These are phyloP conservation scores for Notothenia coriiceps DNA, from an alignment of 2,113 vertebrate species.

Conservation along the genomic window DNA sequence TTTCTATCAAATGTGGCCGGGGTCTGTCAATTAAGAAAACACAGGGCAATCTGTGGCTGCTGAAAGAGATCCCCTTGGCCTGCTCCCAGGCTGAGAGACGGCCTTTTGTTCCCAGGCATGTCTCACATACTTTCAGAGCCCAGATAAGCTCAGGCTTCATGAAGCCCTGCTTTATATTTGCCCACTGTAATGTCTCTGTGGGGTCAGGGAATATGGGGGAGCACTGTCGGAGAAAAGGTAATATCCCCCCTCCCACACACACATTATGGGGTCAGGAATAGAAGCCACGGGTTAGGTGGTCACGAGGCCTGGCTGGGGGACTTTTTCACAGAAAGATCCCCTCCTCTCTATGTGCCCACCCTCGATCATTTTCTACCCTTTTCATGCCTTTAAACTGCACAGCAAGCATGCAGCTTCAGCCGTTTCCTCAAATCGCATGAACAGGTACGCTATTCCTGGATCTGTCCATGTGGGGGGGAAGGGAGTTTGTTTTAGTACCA, in stretches of 20 bases:
- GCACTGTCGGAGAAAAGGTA: slow-evolving; percentile 84
- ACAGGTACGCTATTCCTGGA: slow-evolving; percentile 72
- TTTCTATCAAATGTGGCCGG: slow-evolving; percentile 87
- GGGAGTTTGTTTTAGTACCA: slow-evolving; percentile 61
- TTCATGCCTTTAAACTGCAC: slow-evolving; percentile 64
- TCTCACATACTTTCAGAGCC: slow-evolving; percentile 93
- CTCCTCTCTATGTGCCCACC: slow-evolving; percentile 55
- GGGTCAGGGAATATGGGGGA: slow-evolving; percentile 83
- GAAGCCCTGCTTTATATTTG: slow-evolving; percentile 90
- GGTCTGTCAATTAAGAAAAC: slow-evolving; percentile 94
- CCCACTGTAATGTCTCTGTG: slow-evolving; percentile 85
- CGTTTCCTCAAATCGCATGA: slow-evolving; percentile 79
- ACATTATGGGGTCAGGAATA: slow-evolving; percentile 86
- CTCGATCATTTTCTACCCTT: slow-evolving; percentile 50
- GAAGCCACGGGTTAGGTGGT: slow-evolving; percentile 90
- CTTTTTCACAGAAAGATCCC: slow-evolving; percentile 82
- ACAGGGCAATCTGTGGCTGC: slow-evolving; percentile 92
- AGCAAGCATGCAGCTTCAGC: slow-evolving; percentile 65
- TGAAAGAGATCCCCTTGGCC: slow-evolving; percentile 92
- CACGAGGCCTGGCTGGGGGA: slow-evolving; percentile 81
- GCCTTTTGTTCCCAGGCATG: slow-evolving; percentile 91
- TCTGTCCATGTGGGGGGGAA: slow-evolving; percentile 44
- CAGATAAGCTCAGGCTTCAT: slow-evolving; percentile 90
- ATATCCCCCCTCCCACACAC: slow-evolving; percentile 78
- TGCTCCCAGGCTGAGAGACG: slow-evolving; percentile 86